A percentile compares a stretch with the other conserved stretches of the same genome.
These are phyloP conservation scores for Selene dorsalis DNA, from an alignment of 2,797 vertebrate genomes.

Conservation along the genomic window DNA sequence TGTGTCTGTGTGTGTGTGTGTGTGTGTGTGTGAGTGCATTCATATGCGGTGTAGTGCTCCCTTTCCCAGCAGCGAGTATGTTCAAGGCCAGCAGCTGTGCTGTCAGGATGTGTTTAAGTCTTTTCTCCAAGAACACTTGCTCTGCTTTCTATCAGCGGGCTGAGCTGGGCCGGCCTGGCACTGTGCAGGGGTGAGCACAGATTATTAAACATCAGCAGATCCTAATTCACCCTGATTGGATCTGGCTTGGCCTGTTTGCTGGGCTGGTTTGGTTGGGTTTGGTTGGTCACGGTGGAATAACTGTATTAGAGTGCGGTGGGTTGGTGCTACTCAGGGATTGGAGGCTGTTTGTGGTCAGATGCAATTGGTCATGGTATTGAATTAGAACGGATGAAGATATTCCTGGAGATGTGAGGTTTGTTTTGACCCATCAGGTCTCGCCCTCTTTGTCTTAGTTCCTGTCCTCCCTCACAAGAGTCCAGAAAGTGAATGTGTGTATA, in stretches of 20 bases:
- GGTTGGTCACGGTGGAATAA: constrained; percentile 65
- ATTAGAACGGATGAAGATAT: constrained; percentile 61
- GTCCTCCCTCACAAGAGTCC: constrained; percentile 19
- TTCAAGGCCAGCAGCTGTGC: constrained; percentile 78
- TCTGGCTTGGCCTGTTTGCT: constrained; percentile 58
- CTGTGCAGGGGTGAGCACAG: constrained; percentile 56
- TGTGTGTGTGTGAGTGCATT: constrained; percentile 43
- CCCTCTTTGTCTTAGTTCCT: constrained; percentile 25
- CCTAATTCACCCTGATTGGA: constrained; percentile 69
- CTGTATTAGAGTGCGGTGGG: constrained; percentile 61
- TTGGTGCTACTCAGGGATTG: constrained; percentile 43
- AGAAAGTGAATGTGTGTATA: constrained; percentile 14
- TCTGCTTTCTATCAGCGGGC: constrained; percentile 76
- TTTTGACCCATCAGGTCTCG: constrained; percentile 35
- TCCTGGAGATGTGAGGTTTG: constrained; percentile 33
- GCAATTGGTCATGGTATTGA: constrained; percentile 70
- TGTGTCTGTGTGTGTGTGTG: constrained; percentile 19
- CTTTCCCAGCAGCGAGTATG: constrained; percentile 64
- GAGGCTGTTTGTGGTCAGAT: constrained; percentile 63
- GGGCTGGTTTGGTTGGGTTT: constrained; percentile 62
- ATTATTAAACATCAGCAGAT: constrained; percentile 76
- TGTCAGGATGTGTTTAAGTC: constrained; percentile 77
- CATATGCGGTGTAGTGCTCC: constrained; percentile 51
- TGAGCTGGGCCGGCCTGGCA: constrained; percentile 49
- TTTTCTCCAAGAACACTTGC: constrained; percentile 71